Percentiles rank a stretch among this genome's conserved stretches.
These are phyloP conservation scores for Zosterops borbonicus DNA, from an alignment of 2,113 vertebrate species.

Conservation along the genomic window DNA sequence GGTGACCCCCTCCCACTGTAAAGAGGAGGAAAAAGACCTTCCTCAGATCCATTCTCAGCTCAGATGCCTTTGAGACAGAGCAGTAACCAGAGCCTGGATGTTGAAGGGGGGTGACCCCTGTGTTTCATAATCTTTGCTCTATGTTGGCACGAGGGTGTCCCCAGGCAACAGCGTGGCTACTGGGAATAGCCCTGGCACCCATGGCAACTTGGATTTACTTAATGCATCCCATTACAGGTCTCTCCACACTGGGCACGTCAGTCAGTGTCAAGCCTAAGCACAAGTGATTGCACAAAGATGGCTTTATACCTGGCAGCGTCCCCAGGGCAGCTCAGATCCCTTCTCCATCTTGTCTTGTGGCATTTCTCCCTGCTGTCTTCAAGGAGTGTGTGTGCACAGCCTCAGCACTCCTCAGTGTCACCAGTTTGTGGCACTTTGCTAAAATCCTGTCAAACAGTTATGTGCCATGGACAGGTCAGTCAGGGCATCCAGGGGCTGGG, in stretches of 20 bases:
- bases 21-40: background rate
- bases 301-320: background rate
- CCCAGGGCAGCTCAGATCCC: background rate
- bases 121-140: background rate
- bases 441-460: fast-evolving
- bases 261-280: background rate
- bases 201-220: background rate
- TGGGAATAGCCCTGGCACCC: background rate
- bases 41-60: background rate
- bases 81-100: background rate
- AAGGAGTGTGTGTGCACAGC: background rate
- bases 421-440: background rate
- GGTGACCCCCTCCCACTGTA: background rate
- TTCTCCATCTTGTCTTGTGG: background rate
- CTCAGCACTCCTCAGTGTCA: background rate
- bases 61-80: background rate
- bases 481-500: background rate
- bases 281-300: background rate
- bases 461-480: background rate
- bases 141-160: fast-evolving
- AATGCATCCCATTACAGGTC: background rate
- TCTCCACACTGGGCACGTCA: background rate
- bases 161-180: background rate
- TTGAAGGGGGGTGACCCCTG: too few relatives aligned
- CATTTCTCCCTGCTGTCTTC: background rate